These are phyloP conservation scores for Saccostrea cuccullata DNA, from an alignment of 1,140 invertebrate species.

Conservation along the genomic window DNA sequence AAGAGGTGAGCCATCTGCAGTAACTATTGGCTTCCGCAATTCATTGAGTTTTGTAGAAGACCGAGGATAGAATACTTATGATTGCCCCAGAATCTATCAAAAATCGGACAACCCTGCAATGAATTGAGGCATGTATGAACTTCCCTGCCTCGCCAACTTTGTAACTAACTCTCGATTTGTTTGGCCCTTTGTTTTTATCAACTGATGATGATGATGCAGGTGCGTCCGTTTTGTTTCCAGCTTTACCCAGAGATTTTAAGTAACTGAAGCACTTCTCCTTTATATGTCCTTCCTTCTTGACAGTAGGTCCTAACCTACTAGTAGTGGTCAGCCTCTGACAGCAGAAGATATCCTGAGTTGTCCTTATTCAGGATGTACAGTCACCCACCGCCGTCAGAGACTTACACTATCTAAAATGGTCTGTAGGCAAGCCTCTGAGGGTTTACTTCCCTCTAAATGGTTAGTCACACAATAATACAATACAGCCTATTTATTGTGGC, in stretches of 20 bases:
- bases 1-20: too few relatives aligned
- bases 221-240: neutral
- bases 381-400: too few relatives aligned
- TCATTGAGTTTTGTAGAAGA: neutral
- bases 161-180: too few relatives aligned
- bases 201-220: neutral
- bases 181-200: neutral
- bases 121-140: neutral
- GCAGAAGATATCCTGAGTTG: too few relatives aligned
- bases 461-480: too few relatives aligned
- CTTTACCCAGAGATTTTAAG: neutral
- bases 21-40: too few relatives aligned
- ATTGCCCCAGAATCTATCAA: neutral
- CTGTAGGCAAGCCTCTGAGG: too few relatives aligned
- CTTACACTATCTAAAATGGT: too few relatives aligned
- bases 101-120: neutral
- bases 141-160: neutral
- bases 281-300: conserved; percentile 10
- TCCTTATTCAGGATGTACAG: too few relatives aligned
- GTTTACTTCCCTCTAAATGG: too few relatives aligned
- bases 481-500: too few relatives aligned
- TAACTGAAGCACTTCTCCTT: neutral
- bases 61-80: neutral
- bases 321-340: too few relatives aligned
- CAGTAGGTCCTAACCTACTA: neutral